Conservation (phyloP, 2,113 vertebrate genomes). For the Nesoenas mayeri region DNA sequence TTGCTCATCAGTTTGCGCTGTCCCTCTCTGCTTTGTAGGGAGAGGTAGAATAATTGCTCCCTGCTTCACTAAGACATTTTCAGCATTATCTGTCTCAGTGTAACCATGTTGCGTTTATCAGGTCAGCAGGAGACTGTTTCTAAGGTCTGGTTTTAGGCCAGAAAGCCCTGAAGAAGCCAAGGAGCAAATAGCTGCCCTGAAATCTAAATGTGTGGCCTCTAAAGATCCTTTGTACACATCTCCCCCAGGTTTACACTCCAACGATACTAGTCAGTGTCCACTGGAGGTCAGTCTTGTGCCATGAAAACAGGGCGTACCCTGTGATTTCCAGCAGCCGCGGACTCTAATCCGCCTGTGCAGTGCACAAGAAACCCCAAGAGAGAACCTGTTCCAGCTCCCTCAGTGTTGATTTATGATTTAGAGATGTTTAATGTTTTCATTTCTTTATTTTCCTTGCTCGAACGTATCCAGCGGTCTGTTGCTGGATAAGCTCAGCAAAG, state of each 20-base stretch:
- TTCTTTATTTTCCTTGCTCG: not conserved
- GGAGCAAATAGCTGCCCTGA: not conserved
- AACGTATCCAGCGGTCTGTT: not conserved
- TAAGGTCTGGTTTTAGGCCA: not conserved
- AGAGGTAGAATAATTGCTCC: not conserved
- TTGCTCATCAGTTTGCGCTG: not conserved
- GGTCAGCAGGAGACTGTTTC: not conserved
- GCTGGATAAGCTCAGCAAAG: not conserved
- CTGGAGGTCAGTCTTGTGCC: constrained; percentile 68
- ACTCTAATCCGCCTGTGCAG: accelerated
- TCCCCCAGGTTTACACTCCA: not conserved
- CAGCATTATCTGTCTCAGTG: not conserved
- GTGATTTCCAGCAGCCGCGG: not conserved
- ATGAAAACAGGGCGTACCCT: not conserved
- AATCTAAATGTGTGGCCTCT: not conserved
- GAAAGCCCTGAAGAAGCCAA: not conserved
- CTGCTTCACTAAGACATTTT: not conserved
- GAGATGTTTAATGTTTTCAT: not conserved
- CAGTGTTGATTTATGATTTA: not conserved
- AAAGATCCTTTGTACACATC: not conserved
- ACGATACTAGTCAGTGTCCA: not conserved
- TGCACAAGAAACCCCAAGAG: not conserved
- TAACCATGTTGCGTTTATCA: not conserved
- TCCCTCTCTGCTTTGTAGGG: not conserved
- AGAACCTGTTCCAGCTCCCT: not conserved